Conservation (phyloP, 64 coral and sea anemone genomes). For the Montipora cactus region DNA sequence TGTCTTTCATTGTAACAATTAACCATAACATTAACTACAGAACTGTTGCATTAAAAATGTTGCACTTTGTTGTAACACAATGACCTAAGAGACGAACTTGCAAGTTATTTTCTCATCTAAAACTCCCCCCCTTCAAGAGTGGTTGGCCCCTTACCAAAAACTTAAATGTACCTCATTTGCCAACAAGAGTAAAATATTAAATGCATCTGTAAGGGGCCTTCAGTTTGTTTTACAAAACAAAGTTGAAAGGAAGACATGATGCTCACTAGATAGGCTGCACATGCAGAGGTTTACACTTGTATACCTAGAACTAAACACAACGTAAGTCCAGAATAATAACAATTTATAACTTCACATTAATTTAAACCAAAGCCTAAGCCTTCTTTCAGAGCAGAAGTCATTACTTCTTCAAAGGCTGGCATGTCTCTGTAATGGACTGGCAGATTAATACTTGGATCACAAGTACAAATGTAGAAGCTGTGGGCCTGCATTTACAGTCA, state of each 20-base stretch:
- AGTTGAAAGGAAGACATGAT: not conserved
- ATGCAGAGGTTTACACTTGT: not conserved
- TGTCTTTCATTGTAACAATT: too few species aligned
- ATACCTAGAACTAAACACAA: not conserved
- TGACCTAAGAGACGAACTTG: too few species aligned
- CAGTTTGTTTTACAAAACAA: conserved; percentile 12
- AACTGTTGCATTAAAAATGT: too few species aligned
- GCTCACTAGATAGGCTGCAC: not conserved
- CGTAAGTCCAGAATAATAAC: not conserved
- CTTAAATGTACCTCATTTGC: too few species aligned
- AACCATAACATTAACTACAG: too few species aligned
- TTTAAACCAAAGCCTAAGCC: conserved; percentile 73
- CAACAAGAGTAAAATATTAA: not conserved
- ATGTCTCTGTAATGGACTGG: conserved; percentile 50
- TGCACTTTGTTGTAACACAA: too few species aligned
- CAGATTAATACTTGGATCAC: conserved; percentile 53
- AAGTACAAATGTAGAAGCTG: conserved; percentile 70
- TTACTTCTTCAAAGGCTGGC: conserved; percentile 52
- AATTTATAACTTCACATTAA: conserved; percentile 38
- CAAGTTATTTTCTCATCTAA: not conserved
- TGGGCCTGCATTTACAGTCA: conserved; percentile 72
- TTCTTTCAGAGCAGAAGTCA: conserved; percentile 66
- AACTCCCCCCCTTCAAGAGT: not conserved
- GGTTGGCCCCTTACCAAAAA: too few species aligned
- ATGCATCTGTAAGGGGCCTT: not conserved